A percentile compares a stretch with the other conserved stretches of the same genome.
Conservation (phyloP, 2,113 vertebrate species). For the Caretta caretta region DNA sequence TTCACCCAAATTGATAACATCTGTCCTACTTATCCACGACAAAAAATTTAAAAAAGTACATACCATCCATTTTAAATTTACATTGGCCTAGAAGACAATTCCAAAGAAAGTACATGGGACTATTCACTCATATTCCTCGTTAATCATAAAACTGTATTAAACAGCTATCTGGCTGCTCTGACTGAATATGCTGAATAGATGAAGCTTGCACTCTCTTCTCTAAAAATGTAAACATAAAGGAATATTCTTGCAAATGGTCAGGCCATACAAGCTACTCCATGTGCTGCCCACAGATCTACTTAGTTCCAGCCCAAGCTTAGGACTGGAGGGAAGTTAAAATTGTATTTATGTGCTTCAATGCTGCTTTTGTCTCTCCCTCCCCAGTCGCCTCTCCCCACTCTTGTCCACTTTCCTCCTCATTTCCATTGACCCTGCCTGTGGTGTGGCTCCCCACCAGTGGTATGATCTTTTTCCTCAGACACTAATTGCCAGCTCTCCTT, state of each 20-base stretch:
- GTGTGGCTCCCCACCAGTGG: rapidly evolving
- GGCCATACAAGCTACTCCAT: slow-evolving; percentile 12
- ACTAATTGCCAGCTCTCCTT: neutral
- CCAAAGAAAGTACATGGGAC: slow-evolving; percentile 13
- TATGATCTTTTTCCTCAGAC: neutral
- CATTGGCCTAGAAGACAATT: slow-evolving; percentile 15
- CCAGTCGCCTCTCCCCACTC: neutral
- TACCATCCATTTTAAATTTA: slow-evolving; percentile 46
- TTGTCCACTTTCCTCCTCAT: neutral
- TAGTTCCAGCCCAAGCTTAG: slow-evolving; percentile 26
- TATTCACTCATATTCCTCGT: neutral
- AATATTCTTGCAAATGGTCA: neutral
- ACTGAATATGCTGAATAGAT: neutral
- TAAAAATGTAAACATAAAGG: neutral
- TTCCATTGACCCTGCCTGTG: neutral
- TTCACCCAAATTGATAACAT: neutral
- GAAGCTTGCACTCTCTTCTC: neutral
- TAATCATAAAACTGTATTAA: neutral
- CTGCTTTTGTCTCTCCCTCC: neutral
- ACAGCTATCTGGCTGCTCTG: neutral
- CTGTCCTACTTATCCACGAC: slow-evolving; percentile 46
- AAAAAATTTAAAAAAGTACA: slow-evolving; percentile 20
- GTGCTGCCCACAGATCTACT: slow-evolving; percentile 29
- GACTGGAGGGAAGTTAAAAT: neutral
- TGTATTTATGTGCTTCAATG: slow-evolving; percentile 13